Percentiles rank a stretch among this genome's conserved stretches.
Conservation (phyloP, 2,888 invertebrate genomes). For the Mystacides longicornis region DNA sequence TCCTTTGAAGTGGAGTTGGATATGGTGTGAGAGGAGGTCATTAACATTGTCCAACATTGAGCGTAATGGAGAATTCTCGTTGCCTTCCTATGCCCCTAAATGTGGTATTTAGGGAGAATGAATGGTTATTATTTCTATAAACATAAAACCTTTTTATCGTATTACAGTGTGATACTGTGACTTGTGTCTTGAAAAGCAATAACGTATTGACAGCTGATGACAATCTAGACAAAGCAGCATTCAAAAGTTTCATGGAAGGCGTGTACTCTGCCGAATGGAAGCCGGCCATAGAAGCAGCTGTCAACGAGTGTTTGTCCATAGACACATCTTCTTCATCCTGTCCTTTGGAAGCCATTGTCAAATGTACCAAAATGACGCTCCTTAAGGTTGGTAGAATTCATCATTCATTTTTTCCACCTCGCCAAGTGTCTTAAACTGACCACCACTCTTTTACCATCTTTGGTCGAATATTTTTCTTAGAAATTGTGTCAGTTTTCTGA, state of each 20-base stretch:
- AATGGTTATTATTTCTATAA: no score
- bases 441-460: background rate
- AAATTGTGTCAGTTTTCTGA: no score
- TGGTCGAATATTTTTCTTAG: no score
- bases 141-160: background rate
- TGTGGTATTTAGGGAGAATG: no score
- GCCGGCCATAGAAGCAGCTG: constrained; percentile 12
- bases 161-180: constrained; percentile 14
- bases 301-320: constrained; percentile 8
- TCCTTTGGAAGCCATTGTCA: background rate
- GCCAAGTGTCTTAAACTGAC: background rate
- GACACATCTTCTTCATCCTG: constrained; percentile 8
- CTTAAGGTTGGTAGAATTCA: background rate
- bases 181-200: constrained; percentile 17
- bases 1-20: no score
- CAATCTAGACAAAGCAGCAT: constrained; percentile 14
- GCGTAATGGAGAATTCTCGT: no score
- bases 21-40: no score
- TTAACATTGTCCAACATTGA: no score
- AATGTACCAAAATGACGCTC: constrained; percentile 5
- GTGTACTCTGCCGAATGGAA: constrained; percentile 18
- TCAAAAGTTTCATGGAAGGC: constrained; percentile 14
- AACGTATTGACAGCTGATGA: constrained; percentile 14
- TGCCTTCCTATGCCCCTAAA: no score
- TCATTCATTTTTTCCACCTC: no score